Base-by-base conservation (phyloP, 2,888 invertebrate genomes). In the Stenodema calcarata region DNA sequence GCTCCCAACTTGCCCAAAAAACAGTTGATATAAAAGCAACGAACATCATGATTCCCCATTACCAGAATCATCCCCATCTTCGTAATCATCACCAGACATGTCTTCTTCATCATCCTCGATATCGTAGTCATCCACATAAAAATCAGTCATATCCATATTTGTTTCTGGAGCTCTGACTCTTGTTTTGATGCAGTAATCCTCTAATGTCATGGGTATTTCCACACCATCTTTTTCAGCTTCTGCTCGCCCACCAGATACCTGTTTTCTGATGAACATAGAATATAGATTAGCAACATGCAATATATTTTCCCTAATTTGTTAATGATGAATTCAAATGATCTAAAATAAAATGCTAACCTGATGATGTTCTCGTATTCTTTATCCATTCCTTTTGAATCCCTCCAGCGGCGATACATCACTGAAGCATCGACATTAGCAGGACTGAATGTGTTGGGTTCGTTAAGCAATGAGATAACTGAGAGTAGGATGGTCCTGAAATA, bases 401-500 rank as follows among this genome's bases (percentile, higher is more conserved):
- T 96, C 98, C 98, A 99, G 91, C 98, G 95, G 90, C 99, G 94
- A 92, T 98, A 99, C 98, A 99, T 99, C 87, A 99, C 99, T 86
- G 99, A 99, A 69, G 99, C 99, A 93, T 99, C 99, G 35, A 99
- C 99, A 92, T 99, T 99, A 89, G 99, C 99, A 76, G 99, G 99
- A 90, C 99, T 99, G 92, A 96, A 99, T 89, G 99, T 99, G 93
- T 99, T 99, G 89, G 99, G 99, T 93, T 99, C 99, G 93, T 99
- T 99, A 90, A 99, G 94, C 89, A 99, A 94, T 18, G 99, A 99
- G 91, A 99, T 99, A 90, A 99, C 99, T 88, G 99, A 99, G 88
- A 99, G 94, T 89, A 99, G 94, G 90, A 99, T 98, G 82, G 99
- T 99, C 91, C 99, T 93, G 90, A 47, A 90, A 83, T 27, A 35